Conservation (phyloP, 2,113 vertebrate genomes). For the Psittacara wagleri region DNA sequence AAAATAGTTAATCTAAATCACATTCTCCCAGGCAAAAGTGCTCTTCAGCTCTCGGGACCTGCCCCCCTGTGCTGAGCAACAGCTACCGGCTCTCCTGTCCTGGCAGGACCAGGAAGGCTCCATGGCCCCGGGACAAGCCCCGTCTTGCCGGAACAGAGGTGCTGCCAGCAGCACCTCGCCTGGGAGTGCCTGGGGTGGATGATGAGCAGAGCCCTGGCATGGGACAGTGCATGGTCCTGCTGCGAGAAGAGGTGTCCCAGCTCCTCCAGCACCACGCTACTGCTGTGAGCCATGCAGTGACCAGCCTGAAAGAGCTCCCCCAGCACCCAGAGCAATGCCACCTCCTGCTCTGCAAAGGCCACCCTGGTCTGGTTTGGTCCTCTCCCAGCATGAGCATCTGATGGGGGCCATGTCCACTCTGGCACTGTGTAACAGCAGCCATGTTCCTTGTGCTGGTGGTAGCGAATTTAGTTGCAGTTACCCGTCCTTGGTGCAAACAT, state of each 20-base stretch:
- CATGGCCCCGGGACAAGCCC: rapidly evolving
- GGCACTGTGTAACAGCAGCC: rapidly evolving
- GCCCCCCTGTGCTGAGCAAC: neutral
- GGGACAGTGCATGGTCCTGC: rapidly evolving
- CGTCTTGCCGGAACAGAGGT: rapidly evolving
- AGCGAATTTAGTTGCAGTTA: neutral
- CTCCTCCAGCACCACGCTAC: neutral
- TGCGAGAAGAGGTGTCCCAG: rapidly evolving
- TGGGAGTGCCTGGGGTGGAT: rapidly evolving
- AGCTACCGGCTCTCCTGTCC: neutral
- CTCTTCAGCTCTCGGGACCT: neutral
- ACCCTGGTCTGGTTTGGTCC: rapidly evolving
- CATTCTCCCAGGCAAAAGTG: neutral
- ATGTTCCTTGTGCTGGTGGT: rapidly evolving
- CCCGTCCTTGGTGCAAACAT: neutral
- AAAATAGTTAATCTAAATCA: conserved; percentile 46
- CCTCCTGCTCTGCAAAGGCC: neutral
- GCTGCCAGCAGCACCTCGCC: neutral
- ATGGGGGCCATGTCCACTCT: rapidly evolving
- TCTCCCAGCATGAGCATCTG: rapidly evolving
- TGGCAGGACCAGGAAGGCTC: neutral
- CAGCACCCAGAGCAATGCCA: rapidly evolving
- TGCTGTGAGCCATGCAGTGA: neutral
- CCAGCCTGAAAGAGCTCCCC: rapidly evolving
- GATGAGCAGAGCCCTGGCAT: neutral